Conservation (phyloP, 2,888 invertebrate genomes). For the Pinctada fucata region DNA sequence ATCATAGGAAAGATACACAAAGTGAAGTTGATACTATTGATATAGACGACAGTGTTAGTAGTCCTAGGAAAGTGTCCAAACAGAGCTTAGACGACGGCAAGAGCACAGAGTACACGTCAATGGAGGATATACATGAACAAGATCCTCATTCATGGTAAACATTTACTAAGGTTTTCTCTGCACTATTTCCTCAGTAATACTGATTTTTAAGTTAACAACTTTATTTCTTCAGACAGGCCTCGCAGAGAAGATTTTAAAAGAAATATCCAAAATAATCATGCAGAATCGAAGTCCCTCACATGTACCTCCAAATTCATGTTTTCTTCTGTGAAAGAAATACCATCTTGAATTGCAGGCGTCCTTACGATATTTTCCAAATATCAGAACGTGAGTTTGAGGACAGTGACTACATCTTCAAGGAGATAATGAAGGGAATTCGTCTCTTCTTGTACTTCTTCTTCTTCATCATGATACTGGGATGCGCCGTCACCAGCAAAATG, state of each 20-base stretch:
- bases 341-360: constrained; percentile 54
- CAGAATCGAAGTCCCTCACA: too few species aligned
- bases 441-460: constrained; percentile 90
- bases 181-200: neutral
- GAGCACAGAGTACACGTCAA: constrained; percentile 41
- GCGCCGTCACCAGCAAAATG: constrained; percentile 92
- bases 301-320: too few species aligned
- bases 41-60: constrained; percentile 44
- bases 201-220: too few species aligned
- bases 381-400: constrained; percentile 68
- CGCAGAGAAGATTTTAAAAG: too few species aligned
- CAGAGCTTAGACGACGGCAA: constrained; percentile 49
- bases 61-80: constrained; percentile 41
- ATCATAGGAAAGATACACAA: neutral
- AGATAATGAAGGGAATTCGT: constrained; percentile 72
- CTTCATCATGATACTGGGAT: constrained; percentile 89
- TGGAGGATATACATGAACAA: constrained; percentile 15
- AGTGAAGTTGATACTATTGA: constrained; percentile 32
- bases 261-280: too few species aligned
- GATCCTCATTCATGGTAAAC: constrained; percentile 46
- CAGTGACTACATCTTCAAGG: constrained; percentile 65
- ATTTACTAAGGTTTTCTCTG: neutral
- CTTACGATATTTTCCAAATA: constrained; percentile 68
- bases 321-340: too few species aligned
- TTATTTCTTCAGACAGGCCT: too few species aligned